A percentile compares a stretch with the other conserved stretches of the same genome.
Conservation (phyloP, 2,888 invertebrate genomes). For the Dasypogon diadema region DNA sequence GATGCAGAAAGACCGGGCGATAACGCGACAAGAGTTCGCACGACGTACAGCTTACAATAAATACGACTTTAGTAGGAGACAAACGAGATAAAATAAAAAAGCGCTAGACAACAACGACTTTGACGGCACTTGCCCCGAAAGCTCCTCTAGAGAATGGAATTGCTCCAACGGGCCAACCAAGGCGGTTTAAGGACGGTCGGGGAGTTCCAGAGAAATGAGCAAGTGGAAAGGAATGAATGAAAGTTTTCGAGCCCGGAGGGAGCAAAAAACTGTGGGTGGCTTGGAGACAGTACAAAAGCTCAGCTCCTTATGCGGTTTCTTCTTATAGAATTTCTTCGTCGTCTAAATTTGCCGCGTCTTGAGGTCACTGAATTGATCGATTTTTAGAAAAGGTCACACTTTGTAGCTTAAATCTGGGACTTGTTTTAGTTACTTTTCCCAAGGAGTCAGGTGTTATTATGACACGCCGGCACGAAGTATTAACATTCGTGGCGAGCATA, state of each 20-base stretch:
- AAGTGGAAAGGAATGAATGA: slow-evolving; percentile 44
- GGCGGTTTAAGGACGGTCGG: neutral
- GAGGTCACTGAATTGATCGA: too few relatives aligned
- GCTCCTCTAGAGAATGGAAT: slow-evolving; percentile 28
- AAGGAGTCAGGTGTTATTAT: too few relatives aligned
- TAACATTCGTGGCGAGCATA: too few relatives aligned
- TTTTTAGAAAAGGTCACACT: too few relatives aligned
- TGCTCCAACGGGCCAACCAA: neutral
- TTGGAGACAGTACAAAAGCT: slow-evolving; percentile 26
- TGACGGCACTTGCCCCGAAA: slow-evolving; percentile 32
- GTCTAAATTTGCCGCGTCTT: too few relatives aligned
- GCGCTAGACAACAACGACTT: slow-evolving; percentile 13
- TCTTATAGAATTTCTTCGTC: neutral
- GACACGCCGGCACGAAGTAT: too few relatives aligned
- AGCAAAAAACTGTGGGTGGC: neutral
- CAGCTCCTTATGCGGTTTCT: neutral
- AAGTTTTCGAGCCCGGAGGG: slow-evolving; percentile 3
- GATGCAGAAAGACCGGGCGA: slow-evolving; percentile 25
- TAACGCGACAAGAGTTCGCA: slow-evolving; percentile 23
- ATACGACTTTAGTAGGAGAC: slow-evolving; percentile 6
- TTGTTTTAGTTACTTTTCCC: too few relatives aligned
- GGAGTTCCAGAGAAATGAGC: slow-evolving; percentile 13
- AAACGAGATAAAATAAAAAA: slow-evolving; percentile 47
- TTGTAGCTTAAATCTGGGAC: too few relatives aligned
- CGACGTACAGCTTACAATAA: slow-evolving; percentile 10